Percentiles rank a stretch among this genome's conserved stretches.
Evolutionary conservation across 1,140 invertebrate genomes (phyloP).

Genomic region (Calycopis cecrops): DNA sequence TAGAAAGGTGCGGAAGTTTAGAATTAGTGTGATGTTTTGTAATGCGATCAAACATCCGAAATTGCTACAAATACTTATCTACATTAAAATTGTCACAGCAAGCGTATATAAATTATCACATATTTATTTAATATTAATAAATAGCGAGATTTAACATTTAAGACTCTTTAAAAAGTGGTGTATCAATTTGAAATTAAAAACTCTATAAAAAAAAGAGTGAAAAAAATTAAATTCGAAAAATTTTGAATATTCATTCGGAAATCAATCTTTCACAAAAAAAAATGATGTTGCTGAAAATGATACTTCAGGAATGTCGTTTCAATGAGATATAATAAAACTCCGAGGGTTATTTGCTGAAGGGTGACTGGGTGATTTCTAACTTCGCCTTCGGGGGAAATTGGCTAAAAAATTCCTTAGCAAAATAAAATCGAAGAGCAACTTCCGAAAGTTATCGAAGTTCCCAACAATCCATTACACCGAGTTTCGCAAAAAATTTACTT

Average conservation of each 20-base stretch:
- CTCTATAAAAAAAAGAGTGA: too few species aligned
- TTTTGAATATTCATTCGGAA: neutral
- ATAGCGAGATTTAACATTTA: too few species aligned
- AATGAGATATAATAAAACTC: conserved; percentile 18
- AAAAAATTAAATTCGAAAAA: neutral
- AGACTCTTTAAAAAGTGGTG: too few species aligned
- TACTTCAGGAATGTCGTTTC: conserved; percentile 12
- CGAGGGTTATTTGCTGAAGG: conserved; percentile 37
- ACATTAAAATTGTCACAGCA: too few species aligned
- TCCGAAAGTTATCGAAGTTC: conserved; percentile 73
- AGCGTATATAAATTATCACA: too few species aligned
- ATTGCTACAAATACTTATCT: too few species aligned
- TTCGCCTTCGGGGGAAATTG: conserved; percentile 62
- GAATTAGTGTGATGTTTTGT: too few species aligned
- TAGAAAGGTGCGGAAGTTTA: too few species aligned
- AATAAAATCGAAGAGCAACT: conserved; percentile 71
- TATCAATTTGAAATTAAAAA: too few species aligned
- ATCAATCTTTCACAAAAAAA: conserved; percentile 3
- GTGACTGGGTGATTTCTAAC: conserved; percentile 68
- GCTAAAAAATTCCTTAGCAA: conserved; percentile 69
- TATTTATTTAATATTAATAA: too few species aligned
- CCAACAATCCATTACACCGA: conserved; percentile 72
- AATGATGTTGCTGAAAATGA: conserved; percentile 12
- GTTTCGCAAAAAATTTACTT: conserved; percentile 71
- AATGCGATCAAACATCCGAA: too few species aligned